Evolutionary conservation across 2,888 invertebrate genomes (phyloP), one percentile per base, ranked within the genome.

Genomic region (Dilophus febrilis): DNA sequence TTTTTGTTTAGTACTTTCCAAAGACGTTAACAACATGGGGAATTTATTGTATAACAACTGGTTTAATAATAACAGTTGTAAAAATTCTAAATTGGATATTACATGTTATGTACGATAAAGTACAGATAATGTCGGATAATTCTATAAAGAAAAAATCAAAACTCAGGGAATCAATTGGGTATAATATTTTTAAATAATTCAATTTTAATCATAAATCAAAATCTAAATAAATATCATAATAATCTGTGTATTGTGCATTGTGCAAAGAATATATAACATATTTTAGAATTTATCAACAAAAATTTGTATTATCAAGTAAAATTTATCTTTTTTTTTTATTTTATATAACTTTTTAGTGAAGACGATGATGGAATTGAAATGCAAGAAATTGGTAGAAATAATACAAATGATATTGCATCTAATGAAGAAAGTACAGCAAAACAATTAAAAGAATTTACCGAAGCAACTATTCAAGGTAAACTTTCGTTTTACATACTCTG

Each of bases 71-170:
- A 58, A 71, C 80, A 11, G 58, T 72, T 38, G 70, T 97, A 45
- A 98, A 98, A 67, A 64, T 85, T 44, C 65, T 86, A 49, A 95
- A 94, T 66, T 82, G 82, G 65, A 77, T 81, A 34, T 71, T 95
- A 44, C 95, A 95, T 64, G 77, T 81, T 51, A 79, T 94, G 68
- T 95, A 92, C 62, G 94, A 95, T 64, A 88, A 88, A 12, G 82
- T 82, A n/a, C 91, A 92, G 61, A 60, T 70, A 56, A 62, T 78
- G 67, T 63, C 73, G 48, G 58, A 68, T 48, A 51, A 64, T 53
- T 65, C 66, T 64, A 52, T 66, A 53, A 67, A n/a, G n/a, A n/a
- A 74, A 53, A 65, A 64, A 53, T 53, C 65, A 56, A 52, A 64
- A 53, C 53, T 57, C 51, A 57, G 66, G 56, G 56, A 66, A 53